Evolutionary conservation across 2,797 vertebrate genomes (phyloP).

Genomic region (Halcyon chelicuti): DNA sequence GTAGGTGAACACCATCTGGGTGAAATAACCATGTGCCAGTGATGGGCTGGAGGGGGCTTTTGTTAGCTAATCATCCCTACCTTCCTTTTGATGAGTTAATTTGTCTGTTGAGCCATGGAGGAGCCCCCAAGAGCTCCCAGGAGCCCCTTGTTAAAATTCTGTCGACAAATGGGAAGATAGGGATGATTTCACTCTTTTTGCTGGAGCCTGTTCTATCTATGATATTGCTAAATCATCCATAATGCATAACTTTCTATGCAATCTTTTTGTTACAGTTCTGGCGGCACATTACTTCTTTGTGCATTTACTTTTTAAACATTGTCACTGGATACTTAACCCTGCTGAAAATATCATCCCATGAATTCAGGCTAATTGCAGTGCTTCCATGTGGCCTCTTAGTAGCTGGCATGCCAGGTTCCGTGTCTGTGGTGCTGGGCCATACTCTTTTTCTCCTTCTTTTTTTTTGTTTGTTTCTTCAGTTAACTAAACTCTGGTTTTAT

Average conservation of each 20-base stretch:
- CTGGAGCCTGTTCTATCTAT: conserved; percentile 4
- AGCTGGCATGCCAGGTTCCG: neutral
- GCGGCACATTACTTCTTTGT: neutral
- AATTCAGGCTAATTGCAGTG: conserved; percentile 18
- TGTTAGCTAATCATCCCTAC: conserved; percentile 73
- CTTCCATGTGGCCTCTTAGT: conserved; percentile 2
- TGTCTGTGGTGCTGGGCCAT: neutral
- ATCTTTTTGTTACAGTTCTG: conserved; percentile 31
- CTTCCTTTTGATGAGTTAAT: conserved; percentile 70
- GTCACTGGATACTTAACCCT: neutral
- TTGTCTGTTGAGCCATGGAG: conserved; percentile 65
- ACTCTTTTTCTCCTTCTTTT: neutral
- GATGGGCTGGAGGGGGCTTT: conserved; percentile 66
- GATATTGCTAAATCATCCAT: conserved; percentile 61
- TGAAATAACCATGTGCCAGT: conserved; percentile 60
- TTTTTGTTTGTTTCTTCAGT: neutral
- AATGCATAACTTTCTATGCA: conserved; percentile 25
- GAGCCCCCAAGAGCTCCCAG: conserved; percentile 64
- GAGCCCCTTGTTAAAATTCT: conserved; percentile 66
- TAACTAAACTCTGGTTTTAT: neutral
- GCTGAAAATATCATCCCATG: neutral
- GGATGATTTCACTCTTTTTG: conserved; percentile 61
- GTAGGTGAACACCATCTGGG: conserved; percentile 71
- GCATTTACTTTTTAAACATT: conserved; percentile 12
- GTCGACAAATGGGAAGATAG: conserved; percentile 45